These are phyloP conservation scores for Tragelaphus oryx DNA, from an alignment of 2,797 vertebrate genomes.

Conservation along the genomic window DNA sequence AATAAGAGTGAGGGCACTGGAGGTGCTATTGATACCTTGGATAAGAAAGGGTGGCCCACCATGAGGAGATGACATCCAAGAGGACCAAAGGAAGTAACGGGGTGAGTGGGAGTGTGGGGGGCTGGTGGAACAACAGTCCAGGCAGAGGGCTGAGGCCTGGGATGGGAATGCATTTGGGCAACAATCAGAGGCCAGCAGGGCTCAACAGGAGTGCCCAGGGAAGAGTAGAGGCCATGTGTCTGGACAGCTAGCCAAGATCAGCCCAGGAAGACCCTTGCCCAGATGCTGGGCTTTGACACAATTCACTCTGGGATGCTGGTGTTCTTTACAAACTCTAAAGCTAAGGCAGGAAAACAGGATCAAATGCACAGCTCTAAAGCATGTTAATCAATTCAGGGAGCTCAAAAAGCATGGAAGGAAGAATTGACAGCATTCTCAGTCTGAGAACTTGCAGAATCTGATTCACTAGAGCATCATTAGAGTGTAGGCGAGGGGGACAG, in stretches of 20 bases:
- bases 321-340: not conserved
- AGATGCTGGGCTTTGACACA: fast-evolving
- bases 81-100: fast-evolving
- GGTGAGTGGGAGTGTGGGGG: not conserved
- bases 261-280: not conserved
- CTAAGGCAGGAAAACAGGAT: not conserved
- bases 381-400: not conserved
- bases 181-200: not conserved
- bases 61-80: not conserved
- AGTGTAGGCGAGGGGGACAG: fast-evolving
- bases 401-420: not conserved
- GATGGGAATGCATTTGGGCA: not conserved
- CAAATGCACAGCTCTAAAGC: fast-evolving
- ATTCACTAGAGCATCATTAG: not conserved
- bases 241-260: fast-evolving
- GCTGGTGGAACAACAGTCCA: not conserved
- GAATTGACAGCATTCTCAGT: not conserved
- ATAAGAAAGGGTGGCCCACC: too few relatives aligned
- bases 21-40: not conserved
- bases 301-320: not conserved
- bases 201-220: not conserved
- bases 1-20: not conserved
- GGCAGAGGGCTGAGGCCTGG: not conserved
- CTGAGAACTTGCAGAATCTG: not conserved
- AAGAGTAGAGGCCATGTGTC: fast-evolving